These are phyloP conservation scores for Taurulus bubalis DNA, from an alignment of 2,113 vertebrate genomes.

Conservation along the genomic window DNA sequence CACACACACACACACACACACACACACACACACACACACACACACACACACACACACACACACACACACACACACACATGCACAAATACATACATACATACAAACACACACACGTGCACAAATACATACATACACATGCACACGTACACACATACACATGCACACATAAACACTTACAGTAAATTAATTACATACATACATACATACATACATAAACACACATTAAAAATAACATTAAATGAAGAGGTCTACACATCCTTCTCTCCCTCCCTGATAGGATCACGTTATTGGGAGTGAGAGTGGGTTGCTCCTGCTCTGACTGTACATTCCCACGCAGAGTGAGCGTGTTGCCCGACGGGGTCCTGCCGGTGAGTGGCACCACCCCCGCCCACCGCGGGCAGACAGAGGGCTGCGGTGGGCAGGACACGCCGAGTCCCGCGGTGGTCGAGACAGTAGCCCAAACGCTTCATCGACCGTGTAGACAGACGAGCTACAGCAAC, in stretches of 20 bases:
- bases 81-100: too few relatives aligned
- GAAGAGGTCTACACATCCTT: neutral
- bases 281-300: neutral
- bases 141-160: neutral
- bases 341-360: neutral
- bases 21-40: neutral
- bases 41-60: neutral
- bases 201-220: neutral
- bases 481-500: neutral
- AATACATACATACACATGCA: neutral
- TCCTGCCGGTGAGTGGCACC: constrained; percentile 9
- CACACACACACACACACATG: too few relatives aligned
- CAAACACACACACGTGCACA: too few relatives aligned
- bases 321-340: neutral
- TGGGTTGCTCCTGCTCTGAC: neutral
- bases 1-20: too few relatives aligned
- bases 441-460: neutral
- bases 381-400: neutral
- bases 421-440: neutral
- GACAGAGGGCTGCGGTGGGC: neutral
- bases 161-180: neutral
- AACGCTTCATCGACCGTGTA: neutral
- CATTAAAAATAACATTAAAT: neutral
- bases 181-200: neutral
- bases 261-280: neutral